Evolutionary conservation across 2,113 vertebrate species (phyloP).

Genomic region (Xiphorhynchus elegans): DNA sequence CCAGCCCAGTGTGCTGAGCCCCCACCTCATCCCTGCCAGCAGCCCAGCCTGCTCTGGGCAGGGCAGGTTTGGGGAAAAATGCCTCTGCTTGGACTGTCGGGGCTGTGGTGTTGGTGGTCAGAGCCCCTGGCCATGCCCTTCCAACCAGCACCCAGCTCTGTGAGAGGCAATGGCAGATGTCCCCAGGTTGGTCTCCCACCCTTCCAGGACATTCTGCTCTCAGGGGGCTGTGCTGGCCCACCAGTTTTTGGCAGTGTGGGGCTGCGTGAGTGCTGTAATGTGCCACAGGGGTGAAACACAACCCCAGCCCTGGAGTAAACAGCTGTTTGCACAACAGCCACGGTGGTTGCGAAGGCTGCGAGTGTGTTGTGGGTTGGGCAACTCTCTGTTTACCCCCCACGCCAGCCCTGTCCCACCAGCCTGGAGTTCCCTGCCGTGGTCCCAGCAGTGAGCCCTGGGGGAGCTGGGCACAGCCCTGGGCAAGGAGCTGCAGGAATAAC

Average conservation of each 20-base stretch:
- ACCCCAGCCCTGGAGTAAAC: not conserved
- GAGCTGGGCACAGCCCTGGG: accelerated
- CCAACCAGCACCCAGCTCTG: accelerated
- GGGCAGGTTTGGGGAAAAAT: not conserved
- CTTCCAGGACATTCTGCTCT: not conserved
- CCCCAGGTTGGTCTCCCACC: not conserved
- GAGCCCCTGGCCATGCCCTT: not conserved
- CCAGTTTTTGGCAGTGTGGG: accelerated
- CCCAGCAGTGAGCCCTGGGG: not conserved
- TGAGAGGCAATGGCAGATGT: accelerated
- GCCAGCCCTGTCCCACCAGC: not conserved
- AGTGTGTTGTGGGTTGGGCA: not conserved
- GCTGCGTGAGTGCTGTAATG: accelerated
- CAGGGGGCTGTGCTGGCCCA: not conserved
- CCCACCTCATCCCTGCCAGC: accelerated
- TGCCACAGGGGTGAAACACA: accelerated
- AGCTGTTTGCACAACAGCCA: constrained; percentile 38
- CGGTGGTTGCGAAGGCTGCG: not conserved
- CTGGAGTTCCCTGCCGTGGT: not conserved
- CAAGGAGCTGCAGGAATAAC: not conserved
- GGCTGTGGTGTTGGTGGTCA: accelerated
- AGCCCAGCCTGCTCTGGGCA: accelerated
- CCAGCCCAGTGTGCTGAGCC: not conserved
- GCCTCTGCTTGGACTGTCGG: accelerated
- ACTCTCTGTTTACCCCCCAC: not conserved